Percentiles rank a stretch among this genome's conserved stretches.
These are phyloP conservation scores for Heliconius himera DNA, from an alignment of 1,140 invertebrate genomes.

Conservation along the genomic window DNA sequence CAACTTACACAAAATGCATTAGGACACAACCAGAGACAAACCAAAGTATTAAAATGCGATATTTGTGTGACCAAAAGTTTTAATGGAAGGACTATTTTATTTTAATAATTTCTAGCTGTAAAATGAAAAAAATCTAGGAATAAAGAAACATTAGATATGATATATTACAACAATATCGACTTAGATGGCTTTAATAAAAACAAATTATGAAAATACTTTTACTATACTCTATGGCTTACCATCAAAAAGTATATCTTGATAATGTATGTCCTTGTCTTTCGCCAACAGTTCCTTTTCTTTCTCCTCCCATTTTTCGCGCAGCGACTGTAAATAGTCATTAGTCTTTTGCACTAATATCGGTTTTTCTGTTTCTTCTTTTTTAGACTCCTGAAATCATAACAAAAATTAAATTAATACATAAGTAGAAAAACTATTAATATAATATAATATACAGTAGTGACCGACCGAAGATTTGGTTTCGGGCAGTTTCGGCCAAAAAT, in stretches of 20 bases:
- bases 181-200: too few relatives aligned
- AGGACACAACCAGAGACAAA: too few relatives aligned
- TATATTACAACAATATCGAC: too few relatives aligned
- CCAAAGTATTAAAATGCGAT: too few relatives aligned
- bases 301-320: slow-evolving; percentile 86
- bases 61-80: too few relatives aligned
- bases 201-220: neutral
- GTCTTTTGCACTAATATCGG: slow-evolving; percentile 70
- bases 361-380: slow-evolving; percentile 52
- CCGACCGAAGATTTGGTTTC: too few relatives aligned
- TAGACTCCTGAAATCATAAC: slow-evolving; percentile 34
- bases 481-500: too few relatives aligned
- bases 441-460: too few relatives aligned
- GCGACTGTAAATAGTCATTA: slow-evolving; percentile 82
- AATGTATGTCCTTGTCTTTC: slow-evolving; percentile 89
- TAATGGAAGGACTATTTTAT: too few relatives aligned
- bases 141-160: too few relatives aligned
- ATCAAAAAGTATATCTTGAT: slow-evolving; percentile 94
- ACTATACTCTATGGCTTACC: slow-evolving; percentile 78
- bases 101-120: neutral
- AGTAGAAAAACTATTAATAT: neutral
- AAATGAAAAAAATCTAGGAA: neutral
- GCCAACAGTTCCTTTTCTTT: slow-evolving; percentile 83
- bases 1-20: too few relatives aligned
- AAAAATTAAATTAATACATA: neutral